Base-by-base conservation (phyloP, 2,888 invertebrate genomes). In the Phengaris arion region DNA sequence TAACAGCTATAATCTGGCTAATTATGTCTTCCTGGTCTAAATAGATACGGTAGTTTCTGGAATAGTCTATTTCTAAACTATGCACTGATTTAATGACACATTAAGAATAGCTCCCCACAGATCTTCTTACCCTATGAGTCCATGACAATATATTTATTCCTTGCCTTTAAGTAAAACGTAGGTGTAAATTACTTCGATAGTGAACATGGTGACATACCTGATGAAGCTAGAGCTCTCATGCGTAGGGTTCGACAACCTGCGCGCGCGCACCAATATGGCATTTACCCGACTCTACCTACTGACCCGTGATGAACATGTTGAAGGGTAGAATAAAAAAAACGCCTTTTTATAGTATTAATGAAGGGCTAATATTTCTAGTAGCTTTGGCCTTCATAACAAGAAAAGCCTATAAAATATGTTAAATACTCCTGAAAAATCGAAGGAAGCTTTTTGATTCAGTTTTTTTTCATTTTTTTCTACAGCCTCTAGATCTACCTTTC, bases 1-100 rank as follows among this genome's bases (percentile, higher is more conserved):
- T 59, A 22, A 22, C 22, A 22, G 15, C 59, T 59, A 22, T 70
- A 70, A 22, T 22, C 51, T 51, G n/a, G 46, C 68, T 70, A 70
- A 70, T 70, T 35, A 52, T 52, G 15, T 70, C 52, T 70, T 70
- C 70, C 70, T 51, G 70, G 70, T 70, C 51, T 70, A 52, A 70
- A 70, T 70, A 48, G 51, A 51, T 51, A 48, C 10, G 9, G 70
- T 51, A 22, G 12, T 70, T 70, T 70, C 70, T 51, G 52, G 52
- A 70, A 70, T 52, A 22, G 22, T 15, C 52, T 70, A 52, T 69
- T 69, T 69, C 22, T 48, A 48, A 22, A 3, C 35, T 35, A 35
- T 22, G 70, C 22, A 51, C 70, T n/a, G 46, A 22, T 59, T 59
- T 22, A 59, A 59, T 59, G 59, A 59, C 22, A 22, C 59, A 59